Conservation (phyloP, 2,113 vertebrate genomes). For the Gorsachius goisagi region DNA sequence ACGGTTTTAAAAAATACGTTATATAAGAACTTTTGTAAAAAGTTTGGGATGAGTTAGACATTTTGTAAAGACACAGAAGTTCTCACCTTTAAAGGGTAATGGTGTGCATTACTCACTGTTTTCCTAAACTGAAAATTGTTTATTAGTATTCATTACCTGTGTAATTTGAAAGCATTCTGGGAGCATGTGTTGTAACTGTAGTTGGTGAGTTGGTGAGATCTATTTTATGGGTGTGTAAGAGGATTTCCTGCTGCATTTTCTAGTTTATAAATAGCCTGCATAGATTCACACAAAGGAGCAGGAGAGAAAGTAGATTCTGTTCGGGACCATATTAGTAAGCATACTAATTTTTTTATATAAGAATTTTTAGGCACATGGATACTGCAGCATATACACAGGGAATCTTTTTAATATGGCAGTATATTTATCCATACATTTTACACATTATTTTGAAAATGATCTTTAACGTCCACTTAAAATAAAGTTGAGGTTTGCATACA, state of each 20-base stretch:
- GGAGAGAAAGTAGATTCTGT: not conserved
- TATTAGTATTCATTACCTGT: not conserved
- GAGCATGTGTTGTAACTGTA: not conserved
- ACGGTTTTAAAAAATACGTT: accelerated
- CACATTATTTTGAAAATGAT: not conserved
- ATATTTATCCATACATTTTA: not conserved
- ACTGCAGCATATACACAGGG: not conserved
- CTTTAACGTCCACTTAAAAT: not conserved
- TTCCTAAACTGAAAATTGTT: not conserved
- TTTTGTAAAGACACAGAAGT: not conserved
- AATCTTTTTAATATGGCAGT: not conserved
- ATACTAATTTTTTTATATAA: not conserved
- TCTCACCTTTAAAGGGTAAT: not conserved
- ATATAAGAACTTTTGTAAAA: not conserved
- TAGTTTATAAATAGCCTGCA: not conserved
- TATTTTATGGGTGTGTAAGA: not conserved
- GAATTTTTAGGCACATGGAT: not conserved
- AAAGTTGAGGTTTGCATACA: not conserved
- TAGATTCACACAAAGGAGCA: not conserved
- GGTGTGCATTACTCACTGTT: not conserved
- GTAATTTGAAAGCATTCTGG: not conserved
- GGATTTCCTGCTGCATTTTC: not conserved
- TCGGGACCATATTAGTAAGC: not conserved
- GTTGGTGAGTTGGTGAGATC: not conserved
- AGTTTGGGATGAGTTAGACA: not conserved